Evolutionary conservation across 1,140 invertebrate genomes (phyloP), one percentile per base, ranked within the genome.

Genomic region (Steinernema khuongi): DNA sequence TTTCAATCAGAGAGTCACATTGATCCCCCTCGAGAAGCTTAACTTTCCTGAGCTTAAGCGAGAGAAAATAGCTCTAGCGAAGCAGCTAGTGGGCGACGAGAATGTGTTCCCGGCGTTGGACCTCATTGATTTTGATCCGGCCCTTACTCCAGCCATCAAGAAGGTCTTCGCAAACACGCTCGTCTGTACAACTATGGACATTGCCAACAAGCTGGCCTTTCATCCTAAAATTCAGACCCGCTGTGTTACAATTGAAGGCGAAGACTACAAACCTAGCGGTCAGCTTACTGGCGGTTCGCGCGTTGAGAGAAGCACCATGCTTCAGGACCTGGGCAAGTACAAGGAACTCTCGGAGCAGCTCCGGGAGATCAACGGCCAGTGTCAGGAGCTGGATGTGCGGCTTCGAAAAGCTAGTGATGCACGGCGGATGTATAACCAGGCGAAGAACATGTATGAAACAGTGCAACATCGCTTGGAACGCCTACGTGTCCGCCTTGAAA

Each of bases 261-360:
- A 75, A 26, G 74, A 75, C 32, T 67, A 68, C 18, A 33, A 19
- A 11, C 70, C 74, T 26, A 41, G 17, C 26, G 74, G 74, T 44
- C 1, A 30, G 1, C 70, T 75, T 60, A 11, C 70, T 29, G 74
- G 74, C 71, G 74, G 74, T 60, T 7, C 14, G 50, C 7, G 11
- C 4, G 7, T 4, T 60, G 11, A 60, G 14, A 7, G 22, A 26
- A 60, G 14, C 19, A 4, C 50, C 50, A 22, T 60, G 4, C 50
- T 60, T 4, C 4, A 11, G 4, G 50, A 60, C 50, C 19, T 60
- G 7, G 7, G 26, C 4, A 60, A 11, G 7, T 22, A n/a, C 7
- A 14, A 22, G 14, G 26, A 11, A 14, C 7, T 60, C 19, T 14
- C 14, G 19, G 50, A 60, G 50, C 7, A 26, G 4, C 4, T 60